Conservation (phyloP, 1,140 invertebrate species). For the Eufriesea mexicana region DNA sequence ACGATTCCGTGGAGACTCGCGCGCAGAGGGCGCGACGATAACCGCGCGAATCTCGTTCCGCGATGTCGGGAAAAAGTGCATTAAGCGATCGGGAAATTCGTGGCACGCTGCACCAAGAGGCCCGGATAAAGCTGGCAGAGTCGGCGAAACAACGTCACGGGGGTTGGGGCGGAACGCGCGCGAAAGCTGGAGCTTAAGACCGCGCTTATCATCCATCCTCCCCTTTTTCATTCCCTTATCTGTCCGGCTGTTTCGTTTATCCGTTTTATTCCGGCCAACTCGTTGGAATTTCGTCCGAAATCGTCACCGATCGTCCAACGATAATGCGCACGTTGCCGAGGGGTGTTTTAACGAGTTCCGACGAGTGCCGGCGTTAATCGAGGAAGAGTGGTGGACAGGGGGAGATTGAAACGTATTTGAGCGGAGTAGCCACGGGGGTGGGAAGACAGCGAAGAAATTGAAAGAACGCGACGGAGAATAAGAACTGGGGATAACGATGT, state of each 20-base stretch:
- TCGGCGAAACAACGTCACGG: constrained; percentile 5
- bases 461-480: not conserved
- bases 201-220: not conserved
- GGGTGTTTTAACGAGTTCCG: too few relatives aligned
- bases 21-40: not conserved
- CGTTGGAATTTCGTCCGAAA: not conserved
- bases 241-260: not conserved
- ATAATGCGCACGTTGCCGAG: not conserved
- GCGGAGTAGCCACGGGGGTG: too few relatives aligned
- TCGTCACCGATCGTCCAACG: not conserved
- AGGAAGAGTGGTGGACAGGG: too few relatives aligned
- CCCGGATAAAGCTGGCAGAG: constrained; percentile 2
- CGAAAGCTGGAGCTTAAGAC: constrained; percentile 2
- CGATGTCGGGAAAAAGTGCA: not conserved
- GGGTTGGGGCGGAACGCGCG: not conserved
- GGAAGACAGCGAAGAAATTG: not conserved
- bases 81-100: constrained; percentile 8
- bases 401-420: too few relatives aligned
- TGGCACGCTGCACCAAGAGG: not conserved
- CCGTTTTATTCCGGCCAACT: constrained; percentile 5
- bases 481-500: not conserved
- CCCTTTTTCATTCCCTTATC: constrained; percentile 10
- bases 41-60: not conserved
- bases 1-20: not conserved
- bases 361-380: not conserved